A percentile compares a stretch with the other conserved stretches of the same genome.
Conservation (phyloP, 1,140 invertebrate species). For the Pemphigus obesinymphae region DNA sequence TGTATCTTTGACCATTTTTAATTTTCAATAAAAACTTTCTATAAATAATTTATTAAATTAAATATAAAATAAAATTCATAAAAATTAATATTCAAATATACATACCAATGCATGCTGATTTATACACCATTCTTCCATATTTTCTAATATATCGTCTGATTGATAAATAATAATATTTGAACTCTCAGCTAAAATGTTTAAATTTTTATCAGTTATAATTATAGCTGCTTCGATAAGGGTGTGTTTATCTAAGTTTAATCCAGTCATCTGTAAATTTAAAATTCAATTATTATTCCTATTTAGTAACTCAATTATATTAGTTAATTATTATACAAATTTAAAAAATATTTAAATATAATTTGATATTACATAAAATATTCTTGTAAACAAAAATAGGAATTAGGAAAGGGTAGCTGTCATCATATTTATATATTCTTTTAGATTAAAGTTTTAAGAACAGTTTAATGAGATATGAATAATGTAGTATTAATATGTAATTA, state of each 20-base stretch:
- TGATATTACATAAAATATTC: too few species aligned
- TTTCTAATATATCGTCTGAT: constrained; percentile 63
- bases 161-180: constrained; percentile 79
- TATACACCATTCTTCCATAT: constrained; percentile 80
- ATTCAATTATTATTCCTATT: not conserved
- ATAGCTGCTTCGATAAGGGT: constrained; percentile 84
- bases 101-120: constrained; percentile 70
- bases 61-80: too few species aligned
- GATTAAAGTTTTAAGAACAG: too few species aligned
- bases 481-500: too few species aligned
- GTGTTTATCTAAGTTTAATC: constrained; percentile 69
- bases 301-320: not conserved
- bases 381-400: too few species aligned
- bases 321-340: not conserved
- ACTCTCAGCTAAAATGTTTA: constrained; percentile 73
- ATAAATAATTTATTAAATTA: too few species aligned
- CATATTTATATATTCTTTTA: not conserved
- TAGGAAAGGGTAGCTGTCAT: not conserved
- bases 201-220: constrained; percentile 74
- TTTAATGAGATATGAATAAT: too few species aligned
- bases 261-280: constrained; percentile 67
- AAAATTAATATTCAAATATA: too few species aligned
- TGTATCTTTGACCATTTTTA: too few species aligned
- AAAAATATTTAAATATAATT: not conserved
- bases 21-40: too few species aligned